A percentile compares a stretch with the other conserved stretches of the same genome.
These are phyloP conservation scores for Clarias fuscus DNA, from an alignment of 2,797 vertebrate genomes.

Conservation along the genomic window DNA sequence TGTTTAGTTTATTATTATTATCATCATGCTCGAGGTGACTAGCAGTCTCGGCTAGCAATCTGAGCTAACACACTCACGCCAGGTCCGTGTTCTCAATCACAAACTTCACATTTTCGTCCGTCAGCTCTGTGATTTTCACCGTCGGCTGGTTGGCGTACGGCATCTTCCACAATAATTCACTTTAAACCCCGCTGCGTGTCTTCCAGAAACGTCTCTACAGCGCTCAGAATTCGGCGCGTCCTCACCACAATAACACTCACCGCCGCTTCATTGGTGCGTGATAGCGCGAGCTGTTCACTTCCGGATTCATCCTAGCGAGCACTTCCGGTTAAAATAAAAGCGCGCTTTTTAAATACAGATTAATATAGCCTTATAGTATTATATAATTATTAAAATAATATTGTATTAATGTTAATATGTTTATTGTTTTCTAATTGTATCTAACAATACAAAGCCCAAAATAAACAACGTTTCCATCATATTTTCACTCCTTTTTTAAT, in stretches of 20 bases:
- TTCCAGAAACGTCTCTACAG: background rate
- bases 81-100: conserved; percentile 96
- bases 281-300: background rate
- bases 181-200: background rate
- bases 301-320: background rate
- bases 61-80: conserved; percentile 78
- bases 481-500: no score
- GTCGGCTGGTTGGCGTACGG: conserved; percentile 98
- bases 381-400: no score
- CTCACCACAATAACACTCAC: background rate
- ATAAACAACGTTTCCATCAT: no score
- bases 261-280: background rate
- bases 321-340: conserved; percentile 8
- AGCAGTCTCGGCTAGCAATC: background rate
- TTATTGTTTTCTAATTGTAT: no score
- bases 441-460: no score
- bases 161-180: conserved; percentile 67
- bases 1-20: background rate
- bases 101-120: conserved; percentile 97
- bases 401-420: no score
- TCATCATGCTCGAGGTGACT: background rate
- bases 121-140: conserved; percentile 92
- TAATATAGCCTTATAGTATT: no score
- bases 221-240: background rate
- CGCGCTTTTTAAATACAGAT: no score